A percentile compares a stretch with the other conserved stretches of the same genome.
Conservation (phyloP, 2,888 invertebrate species). For the Zhengitettix transpicula region DNA sequence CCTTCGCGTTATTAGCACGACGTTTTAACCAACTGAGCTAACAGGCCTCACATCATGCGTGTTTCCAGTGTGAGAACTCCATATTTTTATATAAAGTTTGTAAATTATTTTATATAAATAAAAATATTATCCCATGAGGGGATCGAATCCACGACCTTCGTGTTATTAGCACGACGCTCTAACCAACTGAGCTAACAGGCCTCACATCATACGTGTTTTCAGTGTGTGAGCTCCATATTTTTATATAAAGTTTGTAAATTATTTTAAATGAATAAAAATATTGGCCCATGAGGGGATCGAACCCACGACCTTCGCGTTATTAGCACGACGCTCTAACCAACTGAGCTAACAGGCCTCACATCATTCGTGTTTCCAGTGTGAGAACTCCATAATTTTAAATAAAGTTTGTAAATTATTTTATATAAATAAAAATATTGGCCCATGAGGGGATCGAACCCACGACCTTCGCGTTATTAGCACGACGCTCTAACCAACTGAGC, state of each 20-base stretch:
- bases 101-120: no score
- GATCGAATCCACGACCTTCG: background rate
- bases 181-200: slow-evolving; percentile 1
- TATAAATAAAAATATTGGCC: background rate
- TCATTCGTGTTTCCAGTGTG: no score
- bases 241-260: no score
- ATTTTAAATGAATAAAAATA: no score
- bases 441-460: background rate
- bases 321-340: slow-evolving; percentile 1
- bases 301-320: slow-evolving; percentile 1
- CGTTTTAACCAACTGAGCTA: background rate
- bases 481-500: slow-evolving; percentile 1
- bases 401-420: no score
- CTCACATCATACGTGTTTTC: background rate
- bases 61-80: no score
- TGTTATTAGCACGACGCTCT: slow-evolving; percentile 1
- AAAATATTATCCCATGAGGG: background rate
- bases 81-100: no score
- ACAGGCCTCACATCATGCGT: background rate
- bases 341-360: background rate
- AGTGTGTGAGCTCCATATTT: no score
- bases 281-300: background rate
- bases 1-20: slow-evolving; percentile 1
- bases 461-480: slow-evolving; percentile 1
- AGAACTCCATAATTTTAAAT: no score